Percentiles rank a stretch among this genome's conserved stretches.
Conservation (phyloP, 2,797 vertebrate genomes). For the Oreochromis mossambicus region DNA sequence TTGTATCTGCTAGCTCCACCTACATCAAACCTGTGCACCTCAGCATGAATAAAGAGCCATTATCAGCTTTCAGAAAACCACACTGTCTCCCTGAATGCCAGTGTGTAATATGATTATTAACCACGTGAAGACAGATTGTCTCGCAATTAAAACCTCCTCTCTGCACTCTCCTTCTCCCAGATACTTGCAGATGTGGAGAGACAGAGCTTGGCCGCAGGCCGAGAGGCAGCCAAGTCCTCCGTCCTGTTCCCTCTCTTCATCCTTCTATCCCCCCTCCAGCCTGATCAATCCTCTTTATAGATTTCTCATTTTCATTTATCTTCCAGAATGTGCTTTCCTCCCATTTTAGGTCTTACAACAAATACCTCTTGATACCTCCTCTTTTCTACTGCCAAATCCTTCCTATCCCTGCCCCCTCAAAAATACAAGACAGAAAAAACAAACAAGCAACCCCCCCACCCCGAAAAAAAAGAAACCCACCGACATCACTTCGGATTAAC, state of each 20-base stretch:
- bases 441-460: background rate
- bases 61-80: slow-evolving; percentile 24
- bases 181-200: slow-evolving; percentile 20
- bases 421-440: background rate
- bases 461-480: background rate
- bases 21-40: slow-evolving; percentile 5
- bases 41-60: slow-evolving; percentile 24
- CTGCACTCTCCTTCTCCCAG: background rate
- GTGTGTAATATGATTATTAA: slow-evolving; percentile 20
- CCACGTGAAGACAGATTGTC: background rate
- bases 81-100: background rate
- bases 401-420: background rate
- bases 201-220: slow-evolving; percentile 4
- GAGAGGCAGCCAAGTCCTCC: slow-evolving; percentile 2
- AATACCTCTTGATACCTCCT: slow-evolving; percentile 29
- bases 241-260: background rate
- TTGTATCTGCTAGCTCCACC: slow-evolving; percentile 14
- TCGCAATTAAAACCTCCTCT: slow-evolving; percentile 6
- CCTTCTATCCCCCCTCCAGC: background rate
- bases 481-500: slow-evolving; percentile 22
- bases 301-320: slow-evolving; percentile 62
- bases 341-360: slow-evolving; percentile 41
- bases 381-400: slow-evolving; percentile 31
- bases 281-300: slow-evolving; percentile 52
- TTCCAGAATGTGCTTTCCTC: slow-evolving; percentile 34